phyloP scores from a whole-genome alignment of 2,888 invertebrate genomes.

The Caenorhabditis auriculariae region DNA sequence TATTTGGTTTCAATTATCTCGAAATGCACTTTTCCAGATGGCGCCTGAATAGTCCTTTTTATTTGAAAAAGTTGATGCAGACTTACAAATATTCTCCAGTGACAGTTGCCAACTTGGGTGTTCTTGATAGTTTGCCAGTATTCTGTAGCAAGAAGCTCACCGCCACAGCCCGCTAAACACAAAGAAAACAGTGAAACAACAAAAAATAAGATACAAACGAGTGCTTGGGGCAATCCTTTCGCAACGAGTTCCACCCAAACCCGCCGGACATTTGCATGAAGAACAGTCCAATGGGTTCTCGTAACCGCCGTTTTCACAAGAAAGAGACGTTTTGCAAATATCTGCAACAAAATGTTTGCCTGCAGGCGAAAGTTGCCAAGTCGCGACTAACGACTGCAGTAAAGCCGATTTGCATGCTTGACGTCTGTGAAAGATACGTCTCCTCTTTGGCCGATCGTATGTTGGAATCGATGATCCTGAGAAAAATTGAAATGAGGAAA shows the following conservation, averaged over 20 bases:
- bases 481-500: too few species aligned
- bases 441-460: conserved; percentile 49
- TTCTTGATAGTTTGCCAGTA: conserved; percentile 37
- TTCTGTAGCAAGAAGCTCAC: conserved; percentile 33
- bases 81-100: conserved; percentile 37
- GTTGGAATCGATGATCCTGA: conserved; percentile 44
- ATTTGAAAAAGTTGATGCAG: background rate
- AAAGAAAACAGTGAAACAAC: background rate
- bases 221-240: conserved; percentile 23
- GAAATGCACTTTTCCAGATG: conserved; percentile 32
- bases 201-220: conserved; percentile 4
- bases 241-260: conserved; percentile 36
- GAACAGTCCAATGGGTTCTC: conserved; percentile 43
- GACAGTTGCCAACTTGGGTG: conserved; percentile 34
- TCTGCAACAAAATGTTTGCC: conserved; percentile 17
- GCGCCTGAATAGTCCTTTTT: conserved; percentile 35
- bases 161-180: conserved; percentile 43
- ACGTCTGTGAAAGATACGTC: conserved; percentile 51
- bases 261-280: conserved; percentile 44
- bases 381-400: conserved; percentile 35
- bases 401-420: conserved; percentile 43
- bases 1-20: conserved; percentile 44
- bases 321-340: conserved; percentile 28
- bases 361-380: background rate
- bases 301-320: conserved; percentile 46